phyloP scores from a whole-genome alignment of 2,888 invertebrate genomes.

The Auanema sp. region DNA sequence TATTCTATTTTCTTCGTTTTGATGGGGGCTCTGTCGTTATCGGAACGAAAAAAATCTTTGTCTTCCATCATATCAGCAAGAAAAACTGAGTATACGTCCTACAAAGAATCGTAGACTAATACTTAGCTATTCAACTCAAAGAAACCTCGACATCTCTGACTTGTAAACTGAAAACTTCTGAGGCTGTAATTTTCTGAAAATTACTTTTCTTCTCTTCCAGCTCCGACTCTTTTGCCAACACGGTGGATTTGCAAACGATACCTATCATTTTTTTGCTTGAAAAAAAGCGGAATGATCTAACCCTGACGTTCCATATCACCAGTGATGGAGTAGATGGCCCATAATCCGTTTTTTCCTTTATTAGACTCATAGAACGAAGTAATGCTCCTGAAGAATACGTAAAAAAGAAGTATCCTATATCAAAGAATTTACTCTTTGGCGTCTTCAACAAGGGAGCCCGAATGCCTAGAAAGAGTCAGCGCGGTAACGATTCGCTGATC shows the following conservation, averaged over 20 bases:
- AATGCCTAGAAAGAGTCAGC: constrained; percentile 18
- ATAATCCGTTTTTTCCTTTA: constrained; percentile 7
- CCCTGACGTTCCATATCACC: constrained; percentile 10
- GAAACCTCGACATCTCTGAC: constrained; percentile 9
- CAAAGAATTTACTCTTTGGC: constrained; percentile 11
- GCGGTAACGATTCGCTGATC: constrained; percentile 18
- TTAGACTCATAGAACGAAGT: constrained; percentile 10
- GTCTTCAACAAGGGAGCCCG: constrained; percentile 7
- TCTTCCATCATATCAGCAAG: constrained; percentile 17
- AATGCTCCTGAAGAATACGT: constrained; percentile 7
- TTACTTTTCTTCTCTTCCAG: constrained; percentile 10
- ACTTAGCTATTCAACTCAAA: background rate
- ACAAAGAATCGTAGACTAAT: background rate
- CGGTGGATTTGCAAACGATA: background rate
- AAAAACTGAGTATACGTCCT: constrained; percentile 9
- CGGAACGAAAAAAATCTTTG: constrained; percentile 19
- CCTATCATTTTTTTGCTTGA: background rate
- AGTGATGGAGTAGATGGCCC: constrained; percentile 11
- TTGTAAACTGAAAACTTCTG: constrained; percentile 11
- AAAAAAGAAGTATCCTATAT: background rate
- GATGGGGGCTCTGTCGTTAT: constrained; percentile 12
- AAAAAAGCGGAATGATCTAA: background rate
- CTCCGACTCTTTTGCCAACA: constrained; percentile 14
- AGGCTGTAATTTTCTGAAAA: background rate
- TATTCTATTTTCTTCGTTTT: constrained; percentile 9